These are phyloP conservation scores for Struthio camelus DNA, from an alignment of 2,113 vertebrate genomes.

Conservation along the genomic window DNA sequence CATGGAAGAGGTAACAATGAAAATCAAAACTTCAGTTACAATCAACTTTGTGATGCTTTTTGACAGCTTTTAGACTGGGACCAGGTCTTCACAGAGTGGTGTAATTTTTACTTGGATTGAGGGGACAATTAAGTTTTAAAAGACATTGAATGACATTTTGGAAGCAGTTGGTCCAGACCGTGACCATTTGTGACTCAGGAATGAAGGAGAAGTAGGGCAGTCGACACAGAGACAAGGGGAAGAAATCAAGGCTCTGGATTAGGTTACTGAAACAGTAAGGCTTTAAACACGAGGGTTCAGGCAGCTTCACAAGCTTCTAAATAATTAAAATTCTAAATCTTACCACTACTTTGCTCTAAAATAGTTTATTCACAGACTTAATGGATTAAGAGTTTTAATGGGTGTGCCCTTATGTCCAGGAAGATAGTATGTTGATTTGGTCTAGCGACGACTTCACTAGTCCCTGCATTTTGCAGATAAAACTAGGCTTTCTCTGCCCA, in stretches of 20 bases:
- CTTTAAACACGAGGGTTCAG: not conserved
- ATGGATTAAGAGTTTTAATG: not conserved
- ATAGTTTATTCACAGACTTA: not conserved
- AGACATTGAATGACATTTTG: not conserved
- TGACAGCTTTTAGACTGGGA: not conserved
- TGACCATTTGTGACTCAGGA: not conserved
- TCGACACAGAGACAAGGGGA: not conserved
- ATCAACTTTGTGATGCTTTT: not conserved
- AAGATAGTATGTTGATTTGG: not conserved
- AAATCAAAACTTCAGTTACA: not conserved
- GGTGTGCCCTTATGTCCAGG: not conserved
- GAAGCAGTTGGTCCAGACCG: not conserved
- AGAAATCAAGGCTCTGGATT: not conserved
- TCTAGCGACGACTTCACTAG: not conserved
- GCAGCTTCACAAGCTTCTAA: not conserved
- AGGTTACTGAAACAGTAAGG: not conserved
- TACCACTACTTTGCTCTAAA: not conserved
- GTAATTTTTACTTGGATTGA: not conserved
- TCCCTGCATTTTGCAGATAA: conserved; percentile 41
- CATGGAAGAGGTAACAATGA: not conserved
- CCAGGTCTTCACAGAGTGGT: not conserved
- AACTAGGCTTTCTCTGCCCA: not conserved
- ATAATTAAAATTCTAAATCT: not conserved
- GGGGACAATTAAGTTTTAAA: not conserved
- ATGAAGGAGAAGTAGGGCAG: not conserved